These are phyloP conservation scores for Danaus chrysippus DNA, from an alignment of 2,888 invertebrate genomes.

Conservation along the genomic window DNA sequence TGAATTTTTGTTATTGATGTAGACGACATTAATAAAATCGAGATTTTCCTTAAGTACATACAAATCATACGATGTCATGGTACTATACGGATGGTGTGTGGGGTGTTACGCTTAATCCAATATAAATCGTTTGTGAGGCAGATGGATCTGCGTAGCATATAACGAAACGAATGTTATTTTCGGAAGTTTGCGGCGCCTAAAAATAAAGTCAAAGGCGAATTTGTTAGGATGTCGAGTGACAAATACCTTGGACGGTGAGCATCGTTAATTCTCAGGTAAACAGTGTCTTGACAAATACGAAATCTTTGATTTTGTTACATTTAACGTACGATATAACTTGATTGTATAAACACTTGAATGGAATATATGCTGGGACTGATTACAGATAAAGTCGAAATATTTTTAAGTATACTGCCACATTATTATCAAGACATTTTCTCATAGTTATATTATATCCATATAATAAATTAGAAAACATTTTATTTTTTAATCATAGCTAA, in stretches of 20 bases:
- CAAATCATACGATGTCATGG: no score
- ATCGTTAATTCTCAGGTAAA: slow-evolving; percentile 33
- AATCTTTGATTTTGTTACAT: slow-evolving; percentile 29
- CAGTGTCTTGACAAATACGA: slow-evolving; percentile 29
- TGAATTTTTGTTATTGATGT: no score
- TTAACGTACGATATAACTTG: slow-evolving; percentile 13
- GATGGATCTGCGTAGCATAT: slow-evolving; percentile 16
- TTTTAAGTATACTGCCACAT: neutral
- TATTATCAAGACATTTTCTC: neutral
- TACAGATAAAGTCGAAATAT: neutral
- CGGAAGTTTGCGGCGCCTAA: slow-evolving; percentile 33
- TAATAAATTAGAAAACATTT: slow-evolving; percentile 21
- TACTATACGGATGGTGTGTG: no score
- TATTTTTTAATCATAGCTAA: slow-evolving; percentile 13
- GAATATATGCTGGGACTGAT: neutral
- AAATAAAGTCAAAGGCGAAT: slow-evolving; percentile 36
- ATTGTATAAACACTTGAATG: neutral
- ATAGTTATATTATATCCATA: neutral
- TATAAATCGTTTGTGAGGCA: slow-evolving; percentile 19
- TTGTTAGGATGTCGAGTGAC: slow-evolving; percentile 36
- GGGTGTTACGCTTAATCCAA: neutral
- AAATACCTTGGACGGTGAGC: slow-evolving; percentile 37
- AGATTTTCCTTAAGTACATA: no score
- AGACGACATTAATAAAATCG: no score
- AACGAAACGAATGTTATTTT: slow-evolving; percentile 20